Base-by-base conservation (phyloP, 2,113 vertebrate species). In the Caretta caretta region DNA sequence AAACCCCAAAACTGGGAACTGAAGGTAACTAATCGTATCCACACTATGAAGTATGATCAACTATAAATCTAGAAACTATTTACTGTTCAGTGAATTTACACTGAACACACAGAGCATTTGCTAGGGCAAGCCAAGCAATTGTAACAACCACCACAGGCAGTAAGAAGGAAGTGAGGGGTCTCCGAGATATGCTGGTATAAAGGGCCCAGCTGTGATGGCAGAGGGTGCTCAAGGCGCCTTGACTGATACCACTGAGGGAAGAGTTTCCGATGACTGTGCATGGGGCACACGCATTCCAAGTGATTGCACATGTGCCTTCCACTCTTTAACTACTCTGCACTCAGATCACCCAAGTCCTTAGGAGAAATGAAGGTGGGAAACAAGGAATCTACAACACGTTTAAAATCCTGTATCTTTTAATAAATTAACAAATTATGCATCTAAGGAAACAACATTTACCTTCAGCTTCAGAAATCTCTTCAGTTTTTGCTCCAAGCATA, bases 401-500 rank as follows among this genome's bases (percentile, higher is more conserved):
- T 53, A 90, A 65, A 94, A 93, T 2, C 6, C 0, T 59, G 76
- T 72, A 22, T 46, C 2, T 51, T 69, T 24, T 79, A 19, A 31
- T 87, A 65, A 80, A 80, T 46, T 31, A 54, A 46, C 25, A 87
- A 42, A 8, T 86, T 22, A 90, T 85, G 83, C 49, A 95, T 65
- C 57, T 91, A 92, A 56, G 59, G 91, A 84, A 91, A 82, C 24
- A 95, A 94, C 72, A 95, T 53, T 79, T 99, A 99, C 99, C 99
- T 99, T 98, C 98, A 42, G 96, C 90, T 88, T 98, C 97, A 88
- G 97, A 62, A 35, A 98, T 98, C 48, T 98, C 98, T 93, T 99
- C 99, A 57, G 98, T 98, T 97, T 99, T 99, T 79, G 98, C 99
- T 84, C 99, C 99, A 29, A 99, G 99, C 95, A 99, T 99, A 82